phyloP scores from a whole-genome alignment of 2,888 invertebrate genomes.

The Silvanus unidentatus region DNA sequence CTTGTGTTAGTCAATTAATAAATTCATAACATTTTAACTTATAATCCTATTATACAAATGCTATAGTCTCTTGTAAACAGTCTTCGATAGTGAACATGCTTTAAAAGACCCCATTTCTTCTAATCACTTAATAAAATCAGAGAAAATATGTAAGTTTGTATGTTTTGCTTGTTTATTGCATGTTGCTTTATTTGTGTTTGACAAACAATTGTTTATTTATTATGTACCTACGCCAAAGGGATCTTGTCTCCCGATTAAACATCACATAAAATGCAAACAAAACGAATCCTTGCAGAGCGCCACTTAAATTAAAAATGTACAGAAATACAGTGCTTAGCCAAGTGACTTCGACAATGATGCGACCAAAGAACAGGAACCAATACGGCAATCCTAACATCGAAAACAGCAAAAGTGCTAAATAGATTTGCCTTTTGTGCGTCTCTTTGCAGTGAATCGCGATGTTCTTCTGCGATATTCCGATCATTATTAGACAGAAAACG shows the following conservation, averaged over 20 bases:
- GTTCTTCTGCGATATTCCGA: slow-evolving; percentile 44
- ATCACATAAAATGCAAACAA: slow-evolving; percentile 57
- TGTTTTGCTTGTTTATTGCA: too few species aligned
- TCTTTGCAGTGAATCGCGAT: slow-evolving; percentile 36
- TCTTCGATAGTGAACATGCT: too few species aligned
- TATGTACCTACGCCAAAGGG: slow-evolving; percentile 48
- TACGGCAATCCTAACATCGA: slow-evolving; percentile 58
- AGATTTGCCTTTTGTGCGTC: slow-evolving; percentile 51
- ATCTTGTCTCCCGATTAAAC: slow-evolving; percentile 54
- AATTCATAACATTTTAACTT: slow-evolving; percentile 17
- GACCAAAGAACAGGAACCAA: slow-evolving; percentile 45
- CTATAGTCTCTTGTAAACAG: too few species aligned
- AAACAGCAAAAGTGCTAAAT: slow-evolving; percentile 54
- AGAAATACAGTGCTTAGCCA: slow-evolving; percentile 31
- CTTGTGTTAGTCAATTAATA: slow-evolving; percentile 13
- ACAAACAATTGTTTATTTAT: neutral
- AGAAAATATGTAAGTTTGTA: too few species aligned
- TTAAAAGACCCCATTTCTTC: too few species aligned
- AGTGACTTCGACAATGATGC: slow-evolving; percentile 38
- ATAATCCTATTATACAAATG: slow-evolving; percentile 9
- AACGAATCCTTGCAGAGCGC: slow-evolving; percentile 56
- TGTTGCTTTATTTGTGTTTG: neutral
- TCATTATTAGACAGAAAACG: slow-evolving; percentile 55
- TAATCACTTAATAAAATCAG: too few species aligned
- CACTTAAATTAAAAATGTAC: slow-evolving; percentile 53